Base-by-base conservation (phyloP, 2,797 vertebrate species). In the Xiphorhynchus erythropygius region DNA sequence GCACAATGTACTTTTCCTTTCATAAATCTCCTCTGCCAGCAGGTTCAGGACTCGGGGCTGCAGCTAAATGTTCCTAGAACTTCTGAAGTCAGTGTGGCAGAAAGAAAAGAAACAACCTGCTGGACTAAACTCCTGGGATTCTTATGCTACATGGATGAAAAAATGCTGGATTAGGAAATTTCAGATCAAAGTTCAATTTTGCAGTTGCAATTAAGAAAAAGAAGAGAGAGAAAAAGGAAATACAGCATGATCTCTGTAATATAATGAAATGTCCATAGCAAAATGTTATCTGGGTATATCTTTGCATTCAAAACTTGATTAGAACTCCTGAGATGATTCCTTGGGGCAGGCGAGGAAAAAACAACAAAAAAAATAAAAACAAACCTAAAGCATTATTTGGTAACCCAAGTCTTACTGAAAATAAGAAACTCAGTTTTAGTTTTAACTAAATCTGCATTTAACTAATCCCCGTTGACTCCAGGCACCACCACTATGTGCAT, bases 401-500 rank as follows among this genome's bases (percentile, higher is more conserved):
- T 49, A 87, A 69, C 10, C 14, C 37, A 46, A 22, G 18, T 23
- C 17, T 56, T 23, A 47, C 7, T 44, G 70, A 87, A 75, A 79
- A 28, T 7, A 57, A 57, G 18, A 47, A 65, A 70, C 30, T 77
- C n/a, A 0, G 22, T 39, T 59, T 81, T 47, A 19, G 7, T 35
- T 88, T 80, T 59, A 80, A 33, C 1, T 44, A 44, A 44, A 44
- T 44, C 44, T 10, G 19, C 44, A 44, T 21, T 44, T 44, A 44
- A 21, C 44, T 44, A 44, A 59, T 84, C 59, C 1, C 1, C 63
- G 39, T 0, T 57, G 35, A 46, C 53, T 69, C 39, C 52, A 18
- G 56, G 52, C 46, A 21, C 39, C 10, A 15, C 11, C 5, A 12
- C 60, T 27, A 30, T 0, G 0, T 0, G 9, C 14, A 18, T 1